Conservation (phyloP, 2,113 vertebrate species). For the Notothenia coriiceps region DNA sequence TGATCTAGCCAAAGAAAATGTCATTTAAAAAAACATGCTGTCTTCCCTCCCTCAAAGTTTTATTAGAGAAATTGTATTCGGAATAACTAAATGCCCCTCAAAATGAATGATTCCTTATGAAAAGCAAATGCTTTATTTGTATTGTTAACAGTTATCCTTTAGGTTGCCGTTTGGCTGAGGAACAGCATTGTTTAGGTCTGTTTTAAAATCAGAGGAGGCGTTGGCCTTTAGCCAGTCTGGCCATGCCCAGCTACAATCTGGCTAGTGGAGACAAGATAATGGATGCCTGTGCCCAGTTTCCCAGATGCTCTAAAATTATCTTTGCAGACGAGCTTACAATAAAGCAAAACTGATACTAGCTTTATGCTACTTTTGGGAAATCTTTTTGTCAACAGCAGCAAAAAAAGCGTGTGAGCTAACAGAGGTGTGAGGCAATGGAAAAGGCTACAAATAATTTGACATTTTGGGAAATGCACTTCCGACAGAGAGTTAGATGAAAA, state of each 20-base stretch:
- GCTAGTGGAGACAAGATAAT: conserved; percentile 59
- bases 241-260: conserved; percentile 18
- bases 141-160: not conserved
- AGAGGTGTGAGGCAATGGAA: not conserved
- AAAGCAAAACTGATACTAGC: conserved; percentile 48
- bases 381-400: conserved; percentile 23
- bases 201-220: conserved; percentile 47
- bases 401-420: conserved; percentile 39
- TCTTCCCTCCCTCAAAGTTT: not conserved
- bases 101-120: not conserved
- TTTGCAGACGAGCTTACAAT: conserved; percentile 13
- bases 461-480: not conserved
- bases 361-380: conserved; percentile 36
- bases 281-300: conserved; percentile 3
- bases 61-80: not conserved
- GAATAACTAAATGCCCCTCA: not conserved
- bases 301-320: conserved; percentile 18
- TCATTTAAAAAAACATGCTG: not conserved
- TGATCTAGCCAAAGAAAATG: conserved; percentile 30
- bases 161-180: not conserved
- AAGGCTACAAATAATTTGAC: not conserved
- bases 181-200: conserved; percentile 11
- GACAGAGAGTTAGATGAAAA: not conserved
- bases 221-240: conserved; percentile 29
- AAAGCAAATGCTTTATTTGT: not conserved